A percentile compares a stretch with the other conserved stretches of the same genome.
These are phyloP conservation scores for Drosophila nebulosa DNA, from an alignment of 1,140 invertebrate species.

Conservation along the genomic window DNA sequence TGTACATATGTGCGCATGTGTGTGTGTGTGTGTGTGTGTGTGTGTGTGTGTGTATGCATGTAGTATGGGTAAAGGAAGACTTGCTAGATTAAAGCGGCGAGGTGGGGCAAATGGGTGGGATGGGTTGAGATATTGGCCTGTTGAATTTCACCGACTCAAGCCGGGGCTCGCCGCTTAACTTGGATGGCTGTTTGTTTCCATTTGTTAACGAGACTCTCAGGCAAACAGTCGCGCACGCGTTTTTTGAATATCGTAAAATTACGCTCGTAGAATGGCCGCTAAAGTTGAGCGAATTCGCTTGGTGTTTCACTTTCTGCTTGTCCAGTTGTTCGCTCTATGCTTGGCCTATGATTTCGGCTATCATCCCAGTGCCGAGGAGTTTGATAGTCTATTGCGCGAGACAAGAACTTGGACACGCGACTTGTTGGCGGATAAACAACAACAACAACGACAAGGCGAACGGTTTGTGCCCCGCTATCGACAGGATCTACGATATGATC, in stretches of 20 bases:
- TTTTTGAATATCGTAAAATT: neutral
- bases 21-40: too few species aligned
- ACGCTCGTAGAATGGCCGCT: neutral
- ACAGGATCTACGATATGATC: slow-evolving; percentile 11
- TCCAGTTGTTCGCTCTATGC: slow-evolving; percentile 22
- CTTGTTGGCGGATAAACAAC: slow-evolving; percentile 38
- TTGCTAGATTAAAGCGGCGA: neutral
- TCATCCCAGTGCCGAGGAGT: slow-evolving; percentile 78
- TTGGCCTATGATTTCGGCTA: slow-evolving; percentile 66
- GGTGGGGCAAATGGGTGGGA: neutral
- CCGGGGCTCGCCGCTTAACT: neutral
- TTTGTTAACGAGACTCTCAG: slow-evolving; percentile 59
- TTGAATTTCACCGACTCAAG: slow-evolving; percentile 42
- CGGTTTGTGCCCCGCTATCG: slow-evolving; percentile 50
- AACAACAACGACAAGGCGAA: slow-evolving; percentile 16
- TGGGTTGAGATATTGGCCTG: neutral
- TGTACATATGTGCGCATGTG: too few species aligned
- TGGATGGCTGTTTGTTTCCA: slow-evolving; percentile 42
- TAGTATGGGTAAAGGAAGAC: neutral
- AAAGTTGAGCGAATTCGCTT: slow-evolving; percentile 11
- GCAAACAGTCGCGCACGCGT: slow-evolving; percentile 54
- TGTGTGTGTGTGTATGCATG: too few species aligned
- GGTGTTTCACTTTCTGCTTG: slow-evolving; percentile 30
- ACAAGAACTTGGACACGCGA: slow-evolving; percentile 65
- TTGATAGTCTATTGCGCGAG: slow-evolving; percentile 63